A percentile compares a stretch with the other conserved stretches of the same genome.
Conservation (phyloP, 2,113 vertebrate species). For the Tursiops truncatus region DNA sequence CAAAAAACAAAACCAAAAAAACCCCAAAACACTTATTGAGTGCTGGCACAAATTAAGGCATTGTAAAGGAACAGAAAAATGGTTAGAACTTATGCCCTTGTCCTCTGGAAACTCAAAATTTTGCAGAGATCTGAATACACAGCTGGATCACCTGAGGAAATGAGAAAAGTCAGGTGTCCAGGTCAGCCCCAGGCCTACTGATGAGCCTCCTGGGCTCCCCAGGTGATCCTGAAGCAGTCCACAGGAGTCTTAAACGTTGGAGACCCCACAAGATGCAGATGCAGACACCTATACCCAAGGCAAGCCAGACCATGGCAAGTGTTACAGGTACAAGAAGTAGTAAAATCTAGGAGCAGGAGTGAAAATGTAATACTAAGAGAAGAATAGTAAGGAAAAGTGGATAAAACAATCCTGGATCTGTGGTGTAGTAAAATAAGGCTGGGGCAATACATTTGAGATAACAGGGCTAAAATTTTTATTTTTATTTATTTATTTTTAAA, state of each 20-base stretch:
- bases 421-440: not conserved
- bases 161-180: not conserved
- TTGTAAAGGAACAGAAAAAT: not conserved
- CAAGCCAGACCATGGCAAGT: not conserved
- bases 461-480: no score
- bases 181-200: not conserved
- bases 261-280: no score
- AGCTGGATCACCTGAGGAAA: not conserved
- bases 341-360: not conserved
- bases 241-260: not conserved
- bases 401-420: not conserved
- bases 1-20: not conserved
- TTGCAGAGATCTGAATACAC: not conserved
- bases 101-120: not conserved
- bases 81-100: accelerated
- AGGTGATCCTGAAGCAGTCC: not conserved
- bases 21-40: not conserved
- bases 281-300: not conserved
- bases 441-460: no score
- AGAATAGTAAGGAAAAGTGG: not conserved
- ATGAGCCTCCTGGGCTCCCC: not conserved
- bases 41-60: not conserved
- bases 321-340: not conserved
- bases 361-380: not conserved
- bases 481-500: no score